phyloP scores from a whole-genome alignment of 2,797 vertebrate genomes.

The Pipistrellus kuhlii region DNA sequence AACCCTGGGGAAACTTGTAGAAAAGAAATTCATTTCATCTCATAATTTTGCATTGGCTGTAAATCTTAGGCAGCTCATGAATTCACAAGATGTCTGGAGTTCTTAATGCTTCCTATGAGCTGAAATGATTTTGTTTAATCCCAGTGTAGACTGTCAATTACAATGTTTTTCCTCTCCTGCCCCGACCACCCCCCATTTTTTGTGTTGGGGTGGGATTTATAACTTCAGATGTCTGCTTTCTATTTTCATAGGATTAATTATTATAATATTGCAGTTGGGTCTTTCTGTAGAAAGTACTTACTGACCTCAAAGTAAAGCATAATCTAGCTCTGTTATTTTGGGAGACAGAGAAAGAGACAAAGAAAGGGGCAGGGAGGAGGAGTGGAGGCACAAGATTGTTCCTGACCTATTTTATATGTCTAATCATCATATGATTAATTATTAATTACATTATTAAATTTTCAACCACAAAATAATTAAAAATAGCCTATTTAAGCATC shows the following conservation, averaged over 20 bases:
- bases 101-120: background rate
- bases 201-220: background rate
- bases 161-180: background rate
- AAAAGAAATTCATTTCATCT: slow-evolving; percentile 14
- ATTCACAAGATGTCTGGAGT: background rate
- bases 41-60: background rate
- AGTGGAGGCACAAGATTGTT: background rate
- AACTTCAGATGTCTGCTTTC: background rate
- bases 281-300: slow-evolving; percentile 21
- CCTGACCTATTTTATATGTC: background rate
- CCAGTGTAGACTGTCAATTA: background rate
- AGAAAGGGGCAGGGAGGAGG: background rate
- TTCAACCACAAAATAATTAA: background rate
- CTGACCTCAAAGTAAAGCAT: background rate
- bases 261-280: background rate
- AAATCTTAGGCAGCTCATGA: slow-evolving; percentile 27
- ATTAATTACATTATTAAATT: slow-evolving; percentile 39
- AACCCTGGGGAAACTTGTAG: background rate
- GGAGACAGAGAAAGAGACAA: background rate
- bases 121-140: slow-evolving; percentile 39
- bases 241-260: slow-evolving; percentile 1
- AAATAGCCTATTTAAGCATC: background rate
- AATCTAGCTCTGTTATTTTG: background rate
- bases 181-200: background rate
- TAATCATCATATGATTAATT: background rate